Base-by-base conservation (phyloP, 2,113 vertebrate genomes). In the Platichthys flesus region DNA sequence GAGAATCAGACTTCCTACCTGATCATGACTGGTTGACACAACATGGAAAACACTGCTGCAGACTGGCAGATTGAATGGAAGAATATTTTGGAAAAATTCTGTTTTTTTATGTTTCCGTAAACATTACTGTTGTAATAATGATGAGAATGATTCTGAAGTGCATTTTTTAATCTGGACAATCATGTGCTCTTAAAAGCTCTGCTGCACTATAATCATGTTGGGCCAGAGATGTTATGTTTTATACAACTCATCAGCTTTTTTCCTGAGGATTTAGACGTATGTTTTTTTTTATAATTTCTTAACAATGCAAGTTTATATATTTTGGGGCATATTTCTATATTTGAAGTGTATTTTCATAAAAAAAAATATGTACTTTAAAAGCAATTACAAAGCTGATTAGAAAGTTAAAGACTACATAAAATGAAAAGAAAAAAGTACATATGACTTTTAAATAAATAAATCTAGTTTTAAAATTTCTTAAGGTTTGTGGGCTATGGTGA, bases 401-500 rank as follows among this genome's bases (percentile, higher is more conserved):
- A 59, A 45, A 54, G 60, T 59, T 21, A 0, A 51, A 51, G 31
- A 31, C 31, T 31, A 7, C 5, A 31, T 31, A 1, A 31, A 31
- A 31, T 31, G 6, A 31, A 31, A 7, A 31, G 6, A 31, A 31
- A 6, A 31, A 66, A 24, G 55, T 10, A 26, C 55, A 24, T 24
- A 24, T 24, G 24, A 24, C 24, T 24, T 24, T 24, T 24, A 24
- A 24, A 24, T 24, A 2, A 24, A 24, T 24, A 24, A 24, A 24
- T 24, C 24, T 24, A 24, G 16, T n/a, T 52, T n/a, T 59, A n/a
- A 58, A 67, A 64, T 59, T 15, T 20, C 62, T 14, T 18, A 23
- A 47, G 51, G 71, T 78, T 80, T 49, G 21, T 42, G 49, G 59
- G 59, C 45, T 16, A 2, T 31, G 20, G 26, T 40, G 49, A 74